A percentile compares a stretch with the other conserved stretches of the same genome.
phyloP scores from a whole-genome alignment of 2,888 invertebrate species.

The Chorisops tibialis region DNA sequence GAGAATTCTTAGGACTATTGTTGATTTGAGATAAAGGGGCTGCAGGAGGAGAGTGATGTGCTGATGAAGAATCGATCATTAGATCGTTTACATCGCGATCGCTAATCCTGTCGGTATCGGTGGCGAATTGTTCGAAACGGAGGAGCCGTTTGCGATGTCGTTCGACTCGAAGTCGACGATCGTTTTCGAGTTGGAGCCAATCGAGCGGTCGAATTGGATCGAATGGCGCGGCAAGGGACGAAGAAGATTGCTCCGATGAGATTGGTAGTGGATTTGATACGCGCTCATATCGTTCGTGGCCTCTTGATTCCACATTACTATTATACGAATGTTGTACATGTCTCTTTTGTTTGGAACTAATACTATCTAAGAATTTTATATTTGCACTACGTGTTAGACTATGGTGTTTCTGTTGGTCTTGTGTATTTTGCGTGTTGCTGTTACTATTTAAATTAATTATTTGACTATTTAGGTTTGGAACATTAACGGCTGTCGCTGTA shows the following conservation, averaged over 20 bases:
- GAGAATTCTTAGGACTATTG: not conserved
- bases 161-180: conserved; percentile 15
- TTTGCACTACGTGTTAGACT: conserved; percentile 37
- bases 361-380: conserved; percentile 27
- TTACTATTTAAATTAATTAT: conserved; percentile 41
- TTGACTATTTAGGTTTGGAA: conserved; percentile 52
- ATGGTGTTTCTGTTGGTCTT: conserved; percentile 21
- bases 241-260: conserved; percentile 1
- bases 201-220: conserved; percentile 5
- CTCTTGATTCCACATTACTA: conserved; percentile 9
- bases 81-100: not conserved
- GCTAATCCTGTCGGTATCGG: not conserved
- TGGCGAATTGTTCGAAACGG: conserved; percentile 1
- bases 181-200: conserved; percentile 8
- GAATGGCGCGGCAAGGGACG: not conserved
- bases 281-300: conserved; percentile 22
- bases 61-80: not conserved
- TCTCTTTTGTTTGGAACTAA: conserved; percentile 42
- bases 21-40: no score
- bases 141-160: conserved; percentile 18
- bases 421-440: not conserved
- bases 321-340: conserved; percentile 34
- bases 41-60: no score
- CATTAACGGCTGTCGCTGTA: conserved; percentile 36
- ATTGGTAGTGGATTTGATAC: conserved; percentile 20